Conservation (phyloP, 2,797 vertebrate genomes). For the Pipistrellus kuhlii region DNA sequence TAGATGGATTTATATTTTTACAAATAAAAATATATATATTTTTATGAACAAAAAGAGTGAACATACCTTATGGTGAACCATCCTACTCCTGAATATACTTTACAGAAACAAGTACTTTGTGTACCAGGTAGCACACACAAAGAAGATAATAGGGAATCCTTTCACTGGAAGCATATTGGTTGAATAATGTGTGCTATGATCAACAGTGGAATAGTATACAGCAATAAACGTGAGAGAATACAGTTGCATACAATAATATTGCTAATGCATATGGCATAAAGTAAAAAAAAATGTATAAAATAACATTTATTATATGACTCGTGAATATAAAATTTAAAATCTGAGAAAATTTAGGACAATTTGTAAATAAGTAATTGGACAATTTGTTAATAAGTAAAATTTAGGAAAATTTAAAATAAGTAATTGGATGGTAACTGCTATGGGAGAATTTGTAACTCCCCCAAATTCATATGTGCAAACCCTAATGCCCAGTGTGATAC, state of each 20-base stretch:
- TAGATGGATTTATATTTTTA: background rate
- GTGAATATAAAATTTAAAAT: conserved; percentile 6
- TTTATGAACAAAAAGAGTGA: background rate
- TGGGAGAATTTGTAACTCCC: background rate
- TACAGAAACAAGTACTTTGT: background rate
- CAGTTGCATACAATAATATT: background rate
- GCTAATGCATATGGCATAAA: background rate
- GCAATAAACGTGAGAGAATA: background rate
- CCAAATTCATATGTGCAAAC: background rate
- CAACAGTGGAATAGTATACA: background rate
- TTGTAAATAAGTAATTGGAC: background rate
- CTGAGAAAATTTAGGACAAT: background rate
- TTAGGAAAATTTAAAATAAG: background rate
- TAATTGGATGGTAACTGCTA: background rate
- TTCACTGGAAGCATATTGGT: background rate
- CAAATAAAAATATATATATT: background rate
- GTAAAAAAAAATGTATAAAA: background rate
- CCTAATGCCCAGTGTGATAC: background rate
- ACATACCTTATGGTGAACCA: background rate
- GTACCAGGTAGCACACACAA: background rate
- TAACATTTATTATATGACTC: background rate
- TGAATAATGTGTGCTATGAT: background rate
- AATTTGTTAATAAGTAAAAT: background rate
- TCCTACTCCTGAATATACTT: background rate
- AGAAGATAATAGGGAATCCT: background rate